Conservation (phyloP, 2,113 vertebrate genomes). For the Lophura nycthemera region DNA sequence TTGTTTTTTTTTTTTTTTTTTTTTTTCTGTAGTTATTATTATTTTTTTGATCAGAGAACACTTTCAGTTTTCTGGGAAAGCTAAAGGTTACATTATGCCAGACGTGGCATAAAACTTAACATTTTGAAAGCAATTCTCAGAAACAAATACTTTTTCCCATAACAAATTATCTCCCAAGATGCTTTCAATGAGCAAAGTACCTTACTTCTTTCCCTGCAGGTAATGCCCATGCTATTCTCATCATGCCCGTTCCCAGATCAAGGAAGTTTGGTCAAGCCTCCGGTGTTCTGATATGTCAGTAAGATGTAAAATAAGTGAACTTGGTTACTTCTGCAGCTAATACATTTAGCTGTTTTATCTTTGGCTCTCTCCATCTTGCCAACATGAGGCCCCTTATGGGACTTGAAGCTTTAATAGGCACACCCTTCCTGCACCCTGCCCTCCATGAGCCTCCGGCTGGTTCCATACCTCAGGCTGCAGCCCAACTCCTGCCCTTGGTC, state of each 20-base stretch:
- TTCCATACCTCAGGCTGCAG: background rate
- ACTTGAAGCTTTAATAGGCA: accelerated
- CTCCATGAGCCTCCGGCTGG: background rate
- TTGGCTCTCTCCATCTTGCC: background rate
- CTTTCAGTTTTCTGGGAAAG: background rate
- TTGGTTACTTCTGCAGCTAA: background rate
- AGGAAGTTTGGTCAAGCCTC: background rate
- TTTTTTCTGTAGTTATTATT: background rate
- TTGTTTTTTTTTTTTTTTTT: background rate
- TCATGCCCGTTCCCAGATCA: accelerated
- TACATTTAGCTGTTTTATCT: background rate
- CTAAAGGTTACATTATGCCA: background rate
- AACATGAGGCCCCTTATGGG: accelerated
- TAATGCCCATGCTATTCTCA: background rate
- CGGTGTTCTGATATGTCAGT: no score
- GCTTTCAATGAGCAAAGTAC: background rate
- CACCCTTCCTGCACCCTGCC: background rate
- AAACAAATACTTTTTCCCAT: background rate
- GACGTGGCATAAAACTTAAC: background rate
- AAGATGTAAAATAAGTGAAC: background rate
- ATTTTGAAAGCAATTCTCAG: background rate
- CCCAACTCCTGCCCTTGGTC: background rate
- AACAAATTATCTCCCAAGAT: background rate
- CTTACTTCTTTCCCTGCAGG: accelerated
- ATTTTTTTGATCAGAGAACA: background rate